Base-by-base conservation (phyloP, 2,113 vertebrate genomes). In the Noturus placidus region DNA sequence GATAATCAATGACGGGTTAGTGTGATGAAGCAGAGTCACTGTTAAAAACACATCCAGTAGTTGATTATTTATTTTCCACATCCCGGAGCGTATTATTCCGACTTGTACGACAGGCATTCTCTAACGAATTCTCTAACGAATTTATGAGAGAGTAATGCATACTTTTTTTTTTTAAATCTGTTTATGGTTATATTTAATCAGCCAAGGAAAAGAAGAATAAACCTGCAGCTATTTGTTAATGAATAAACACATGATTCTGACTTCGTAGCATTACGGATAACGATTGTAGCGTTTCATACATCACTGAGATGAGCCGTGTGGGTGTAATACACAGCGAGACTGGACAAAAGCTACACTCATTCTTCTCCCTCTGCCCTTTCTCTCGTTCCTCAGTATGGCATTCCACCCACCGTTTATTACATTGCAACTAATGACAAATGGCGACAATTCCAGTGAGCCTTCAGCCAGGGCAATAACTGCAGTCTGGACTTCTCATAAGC, bases 381-480 rank as follows among this genome's bases (percentile, higher is more conserved):
- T 74, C 86, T 63, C 57, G 10, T 56, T 76, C 65, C 54, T 61
- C 69, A 22, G 22, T 38, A 22, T 30, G 84, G 74, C 78, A 84
- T 84, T 87, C 78, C 87, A 76, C 80, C 84, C 87, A 56, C 77
- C 30, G 77, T 84, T 91, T 88, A 89, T 87, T 70, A 87, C 86
- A 33, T 85, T 86, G 88, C 65, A 82, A 69, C 83, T 79, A 78
- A 89, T 89, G 88, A 87, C 88, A 89, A 83, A 89, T 83, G 65
- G 65, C 52, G 42, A 88, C 87, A 89, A 87, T 89, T 89, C 88
- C 67, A 77, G 86, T 19, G 7, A 87, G 88, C 72, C 84, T 67
- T 86, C 72, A 86, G 85, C 59, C 38, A 56, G 61, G 25, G 63
- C 76, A 82, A 65, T 78, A 88, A 84, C 81, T 54, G 61, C 33